A percentile compares a stretch with the other conserved stretches of the same genome.
These are phyloP conservation scores for Pelusios castaneus DNA, from an alignment of 2,113 vertebrate genomes.

Conservation along the genomic window DNA sequence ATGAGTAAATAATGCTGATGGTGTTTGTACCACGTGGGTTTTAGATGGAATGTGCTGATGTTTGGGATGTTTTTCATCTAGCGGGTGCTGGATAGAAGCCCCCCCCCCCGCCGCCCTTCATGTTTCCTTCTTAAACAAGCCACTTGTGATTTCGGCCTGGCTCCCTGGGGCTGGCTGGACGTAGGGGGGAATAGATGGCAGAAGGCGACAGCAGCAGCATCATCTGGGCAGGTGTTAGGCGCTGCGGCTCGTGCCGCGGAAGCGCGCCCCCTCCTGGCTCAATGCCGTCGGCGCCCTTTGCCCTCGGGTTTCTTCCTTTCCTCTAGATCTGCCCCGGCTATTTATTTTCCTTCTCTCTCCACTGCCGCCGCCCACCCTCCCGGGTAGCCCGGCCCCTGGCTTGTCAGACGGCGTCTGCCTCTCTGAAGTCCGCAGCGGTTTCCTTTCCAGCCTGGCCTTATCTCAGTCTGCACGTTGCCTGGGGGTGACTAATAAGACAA, in stretches of 20 bases:
- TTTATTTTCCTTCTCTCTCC: slow-evolving; percentile 54
- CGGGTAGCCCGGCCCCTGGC: slow-evolving; percentile 56
- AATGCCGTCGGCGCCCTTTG: neutral
- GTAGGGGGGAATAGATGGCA: neutral
- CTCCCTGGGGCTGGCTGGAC: neutral
- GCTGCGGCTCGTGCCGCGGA: no score
- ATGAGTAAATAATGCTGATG: neutral
- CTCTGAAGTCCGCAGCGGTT: slow-evolving; percentile 78
- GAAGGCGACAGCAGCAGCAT: neutral
- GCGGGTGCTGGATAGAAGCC: neutral
- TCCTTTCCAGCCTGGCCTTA: slow-evolving; percentile 81
- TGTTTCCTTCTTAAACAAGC: neutral
- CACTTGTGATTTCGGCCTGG: neutral
- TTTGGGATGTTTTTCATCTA: neutral
- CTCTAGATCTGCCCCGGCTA: slow-evolving; percentile 59
- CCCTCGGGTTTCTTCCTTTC: neutral
- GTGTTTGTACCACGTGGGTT: neutral
- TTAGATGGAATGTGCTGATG: neutral
- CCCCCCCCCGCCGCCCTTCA: neutral
- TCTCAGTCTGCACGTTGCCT: slow-evolving; percentile 84
- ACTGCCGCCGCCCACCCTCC: neutral
- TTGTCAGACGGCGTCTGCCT: slow-evolving; percentile 73
- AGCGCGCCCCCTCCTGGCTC: neutral
- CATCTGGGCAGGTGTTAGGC: neutral
- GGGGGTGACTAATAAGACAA: slow-evolving; percentile 86